Conservation (phyloP, 2,113 vertebrate species). For the Prinia subflava region DNA sequence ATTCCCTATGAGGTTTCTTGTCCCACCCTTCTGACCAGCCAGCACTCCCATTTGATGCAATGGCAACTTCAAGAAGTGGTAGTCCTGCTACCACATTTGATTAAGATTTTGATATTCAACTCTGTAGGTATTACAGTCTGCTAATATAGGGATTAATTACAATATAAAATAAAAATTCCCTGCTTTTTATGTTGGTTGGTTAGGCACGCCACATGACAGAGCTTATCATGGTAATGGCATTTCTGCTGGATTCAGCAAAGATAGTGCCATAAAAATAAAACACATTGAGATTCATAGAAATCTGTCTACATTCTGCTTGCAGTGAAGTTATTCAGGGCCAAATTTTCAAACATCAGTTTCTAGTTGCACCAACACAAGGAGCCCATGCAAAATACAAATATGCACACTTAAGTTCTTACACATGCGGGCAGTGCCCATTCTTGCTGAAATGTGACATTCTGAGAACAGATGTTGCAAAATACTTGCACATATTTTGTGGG, state of each 20-base stretch:
- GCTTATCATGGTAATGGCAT: not conserved
- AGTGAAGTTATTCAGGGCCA: not conserved
- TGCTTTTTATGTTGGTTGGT: not conserved
- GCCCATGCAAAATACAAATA: conserved; percentile 4
- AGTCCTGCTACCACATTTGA: not conserved
- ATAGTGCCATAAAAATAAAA: conserved; percentile 26
- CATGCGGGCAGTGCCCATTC: conserved; percentile 15
- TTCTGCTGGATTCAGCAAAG: conserved; percentile 28
- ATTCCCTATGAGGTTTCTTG: not conserved
- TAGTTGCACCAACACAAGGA: conserved; percentile 20
- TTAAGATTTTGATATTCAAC: not conserved
- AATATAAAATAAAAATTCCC: not conserved
- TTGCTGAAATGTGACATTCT: conserved; percentile 17
- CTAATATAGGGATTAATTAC: not conserved
- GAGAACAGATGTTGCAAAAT: conserved; percentile 52
- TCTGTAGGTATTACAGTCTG: not conserved
- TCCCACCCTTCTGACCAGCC: not conserved
- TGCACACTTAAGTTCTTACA: not conserved
- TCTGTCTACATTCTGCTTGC: conserved; percentile 39
- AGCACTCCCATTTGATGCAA: not conserved
- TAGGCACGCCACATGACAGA: not conserved
- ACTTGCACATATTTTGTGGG: conserved; percentile 46
- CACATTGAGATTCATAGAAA: conserved; percentile 37
- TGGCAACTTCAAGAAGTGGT: not conserved
- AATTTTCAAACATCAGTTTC: conserved; percentile 50